phyloP scores from a whole-genome alignment of 2,888 invertebrate species.

The Eupithecia subfuscata region DNA sequence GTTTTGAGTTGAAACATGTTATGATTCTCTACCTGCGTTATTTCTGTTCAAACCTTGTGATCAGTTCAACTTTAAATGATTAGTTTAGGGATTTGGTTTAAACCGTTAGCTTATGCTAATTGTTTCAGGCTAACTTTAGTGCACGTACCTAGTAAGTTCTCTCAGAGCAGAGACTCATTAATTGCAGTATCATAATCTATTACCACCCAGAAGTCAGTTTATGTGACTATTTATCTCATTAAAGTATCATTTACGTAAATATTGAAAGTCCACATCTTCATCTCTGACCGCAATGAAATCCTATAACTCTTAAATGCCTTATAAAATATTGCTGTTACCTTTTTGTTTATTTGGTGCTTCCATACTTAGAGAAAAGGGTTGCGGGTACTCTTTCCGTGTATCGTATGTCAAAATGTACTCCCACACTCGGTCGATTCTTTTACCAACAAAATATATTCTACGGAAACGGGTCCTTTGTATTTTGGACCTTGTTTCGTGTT shows the following conservation, averaged over 20 bases:
- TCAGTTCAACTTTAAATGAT: not conserved
- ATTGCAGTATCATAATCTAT: not conserved
- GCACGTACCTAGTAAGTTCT: not conserved
- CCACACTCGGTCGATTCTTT: conserved; percentile 50
- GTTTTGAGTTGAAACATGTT: conserved; percentile 33
- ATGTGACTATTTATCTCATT: conserved; percentile 12
- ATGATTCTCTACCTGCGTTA: conserved; percentile 30
- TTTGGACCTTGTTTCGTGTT: conserved; percentile 31
- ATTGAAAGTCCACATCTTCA: conserved; percentile 23
- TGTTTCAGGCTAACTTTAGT: not conserved
- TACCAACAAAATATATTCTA: conserved; percentile 17
- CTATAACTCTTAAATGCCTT: conserved; percentile 46
- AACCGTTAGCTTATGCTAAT: not conserved
- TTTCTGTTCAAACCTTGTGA: conserved; percentile 4
- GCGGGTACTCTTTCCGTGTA: conserved; percentile 64
- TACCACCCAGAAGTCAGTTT: not conserved
- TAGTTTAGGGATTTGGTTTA: not conserved
- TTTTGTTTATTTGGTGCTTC: conserved; percentile 64
- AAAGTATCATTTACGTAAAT: conserved; percentile 29
- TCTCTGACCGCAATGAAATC: conserved; percentile 47
- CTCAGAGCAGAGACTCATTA: not conserved
- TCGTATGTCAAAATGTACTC: conserved; percentile 64
- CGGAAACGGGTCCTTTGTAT: conserved; percentile 8
- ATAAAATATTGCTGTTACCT: conserved; percentile 55
- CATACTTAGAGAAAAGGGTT: conserved; percentile 58